phyloP scores from a whole-genome alignment of 2,888 invertebrate species.

The Ophion ellenae region DNA sequence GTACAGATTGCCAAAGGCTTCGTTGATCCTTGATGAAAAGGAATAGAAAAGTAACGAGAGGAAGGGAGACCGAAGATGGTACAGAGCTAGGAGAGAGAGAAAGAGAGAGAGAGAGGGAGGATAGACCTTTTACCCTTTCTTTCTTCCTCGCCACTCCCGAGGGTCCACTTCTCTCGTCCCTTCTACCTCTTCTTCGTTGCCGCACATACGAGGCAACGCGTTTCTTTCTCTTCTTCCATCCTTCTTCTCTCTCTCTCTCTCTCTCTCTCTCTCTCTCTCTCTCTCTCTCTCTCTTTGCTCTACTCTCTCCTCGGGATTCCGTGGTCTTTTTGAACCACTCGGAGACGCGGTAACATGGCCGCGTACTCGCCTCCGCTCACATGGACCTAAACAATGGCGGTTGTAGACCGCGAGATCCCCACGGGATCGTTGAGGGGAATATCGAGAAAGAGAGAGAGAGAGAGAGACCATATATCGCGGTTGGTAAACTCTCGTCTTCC shows the following conservation, averaged over 20 bases:
- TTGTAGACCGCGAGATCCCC: constrained; percentile 75
- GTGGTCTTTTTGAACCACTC: constrained; percentile 78
- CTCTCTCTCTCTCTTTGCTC: constrained; percentile 64
- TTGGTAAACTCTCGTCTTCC: not conserved
- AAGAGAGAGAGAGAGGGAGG: not conserved
- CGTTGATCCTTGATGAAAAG: constrained; percentile 35
- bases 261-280: constrained; percentile 57
- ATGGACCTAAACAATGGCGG: constrained; percentile 82
- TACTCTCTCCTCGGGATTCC: constrained; percentile 70
- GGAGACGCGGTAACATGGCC: constrained; percentile 79
- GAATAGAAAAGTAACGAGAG: constrained; percentile 20
- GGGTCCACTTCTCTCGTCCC: constrained; percentile 67
- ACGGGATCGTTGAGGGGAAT: constrained; percentile 18
- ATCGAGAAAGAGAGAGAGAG: not conserved
- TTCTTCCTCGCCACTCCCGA: constrained; percentile 62
- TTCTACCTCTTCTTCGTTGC: constrained; percentile 60
- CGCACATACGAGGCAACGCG: constrained; percentile 5
- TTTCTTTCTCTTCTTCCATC: constrained; percentile 28
- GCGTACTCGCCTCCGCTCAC: constrained; percentile 77
- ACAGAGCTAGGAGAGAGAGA: not conserved
- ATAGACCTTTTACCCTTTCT: constrained; percentile 63
- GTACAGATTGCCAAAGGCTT: constrained; percentile 56
- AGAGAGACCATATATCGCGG: constrained; percentile 5
- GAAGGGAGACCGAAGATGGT: constrained; percentile 10
- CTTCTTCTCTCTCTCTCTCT: constrained; percentile 5